These are phyloP conservation scores for Zosterops lateralis DNA, from an alignment of 2,113 vertebrate species.

Conservation along the genomic window DNA sequence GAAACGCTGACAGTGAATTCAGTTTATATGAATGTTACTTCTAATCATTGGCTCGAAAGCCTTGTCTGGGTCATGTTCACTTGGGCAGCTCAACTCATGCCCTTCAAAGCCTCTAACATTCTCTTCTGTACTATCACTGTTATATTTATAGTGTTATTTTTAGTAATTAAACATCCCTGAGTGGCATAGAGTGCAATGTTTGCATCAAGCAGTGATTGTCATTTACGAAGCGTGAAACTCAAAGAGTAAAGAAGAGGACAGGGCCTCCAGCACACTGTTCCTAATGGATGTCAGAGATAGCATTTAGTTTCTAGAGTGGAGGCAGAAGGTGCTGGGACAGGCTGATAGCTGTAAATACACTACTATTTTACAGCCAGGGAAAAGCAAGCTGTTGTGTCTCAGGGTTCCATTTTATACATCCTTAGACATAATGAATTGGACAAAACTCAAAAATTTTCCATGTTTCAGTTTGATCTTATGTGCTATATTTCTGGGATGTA, in stretches of 20 bases:
- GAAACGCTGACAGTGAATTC: slow-evolving; percentile 76
- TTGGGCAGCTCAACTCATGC: slow-evolving; percentile 27
- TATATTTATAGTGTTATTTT: slow-evolving; percentile 67
- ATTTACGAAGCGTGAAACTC: slow-evolving; percentile 68
- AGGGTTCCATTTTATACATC: background rate
- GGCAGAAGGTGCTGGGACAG: slow-evolving; percentile 12
- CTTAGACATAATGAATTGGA: background rate
- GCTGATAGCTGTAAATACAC: background rate
- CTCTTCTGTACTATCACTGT: slow-evolving; percentile 63
- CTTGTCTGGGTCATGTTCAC: slow-evolving; percentile 85
- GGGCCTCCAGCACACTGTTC: background rate
- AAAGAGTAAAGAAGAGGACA: slow-evolving; percentile 10
- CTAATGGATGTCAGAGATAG: background rate
- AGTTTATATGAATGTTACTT: slow-evolving; percentile 58
- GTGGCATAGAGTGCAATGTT: slow-evolving; percentile 79
- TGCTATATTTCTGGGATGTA: background rate
- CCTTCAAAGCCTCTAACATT: slow-evolving; percentile 71
- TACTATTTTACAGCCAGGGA: background rate
- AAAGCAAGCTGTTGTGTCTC: slow-evolving; percentile 18
- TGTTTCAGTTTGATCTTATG: background rate
- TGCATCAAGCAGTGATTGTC: slow-evolving; percentile 87
- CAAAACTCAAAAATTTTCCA: background rate
- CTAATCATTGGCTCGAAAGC: slow-evolving; percentile 79
- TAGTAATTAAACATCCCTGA: slow-evolving; percentile 83
- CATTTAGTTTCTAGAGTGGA: background rate